phyloP scores from a whole-genome alignment of 2,113 vertebrate species.

The Leptocoma aspasia region DNA sequence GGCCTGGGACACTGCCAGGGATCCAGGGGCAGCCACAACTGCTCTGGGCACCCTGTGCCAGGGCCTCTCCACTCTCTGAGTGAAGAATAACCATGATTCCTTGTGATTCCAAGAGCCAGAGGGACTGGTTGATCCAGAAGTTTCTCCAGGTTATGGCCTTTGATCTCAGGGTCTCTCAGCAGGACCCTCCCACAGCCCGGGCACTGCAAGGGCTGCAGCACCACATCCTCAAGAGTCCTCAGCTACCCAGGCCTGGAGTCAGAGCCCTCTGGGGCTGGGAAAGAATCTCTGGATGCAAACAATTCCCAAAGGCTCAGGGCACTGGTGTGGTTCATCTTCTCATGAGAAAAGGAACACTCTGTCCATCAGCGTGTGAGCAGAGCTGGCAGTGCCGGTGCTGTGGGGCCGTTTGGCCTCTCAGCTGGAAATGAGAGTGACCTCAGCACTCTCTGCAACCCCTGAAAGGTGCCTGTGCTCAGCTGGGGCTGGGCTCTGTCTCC shows the following conservation, averaged over 20 bases:
- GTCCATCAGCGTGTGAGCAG: accelerated
- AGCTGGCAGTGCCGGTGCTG: not conserved
- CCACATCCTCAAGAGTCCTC: not conserved
- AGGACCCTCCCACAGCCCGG: not conserved
- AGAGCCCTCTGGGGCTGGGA: not conserved
- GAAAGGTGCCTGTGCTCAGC: too few species aligned
- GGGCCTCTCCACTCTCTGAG: accelerated
- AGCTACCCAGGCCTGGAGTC: not conserved
- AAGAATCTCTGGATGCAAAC: not conserved
- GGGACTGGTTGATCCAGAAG: not conserved
- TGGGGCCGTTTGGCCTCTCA: accelerated
- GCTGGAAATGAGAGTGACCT: not conserved
- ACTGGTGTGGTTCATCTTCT: not conserved
- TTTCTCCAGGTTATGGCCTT: not conserved
- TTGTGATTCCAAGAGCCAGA: not conserved
- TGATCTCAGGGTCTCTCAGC: not conserved
- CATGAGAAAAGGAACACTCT: not conserved
- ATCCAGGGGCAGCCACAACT: not conserved
- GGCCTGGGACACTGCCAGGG: not conserved
- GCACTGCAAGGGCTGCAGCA: not conserved
- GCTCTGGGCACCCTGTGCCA: not conserved
- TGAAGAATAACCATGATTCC: not conserved
- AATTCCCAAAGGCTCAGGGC: not conserved
- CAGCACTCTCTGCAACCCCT: too few species aligned
- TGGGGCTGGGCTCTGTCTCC: too few species aligned